Evolutionary conservation across 2,888 invertebrate genomes (phyloP).

Genomic region (Pammene fasciana): DNA sequence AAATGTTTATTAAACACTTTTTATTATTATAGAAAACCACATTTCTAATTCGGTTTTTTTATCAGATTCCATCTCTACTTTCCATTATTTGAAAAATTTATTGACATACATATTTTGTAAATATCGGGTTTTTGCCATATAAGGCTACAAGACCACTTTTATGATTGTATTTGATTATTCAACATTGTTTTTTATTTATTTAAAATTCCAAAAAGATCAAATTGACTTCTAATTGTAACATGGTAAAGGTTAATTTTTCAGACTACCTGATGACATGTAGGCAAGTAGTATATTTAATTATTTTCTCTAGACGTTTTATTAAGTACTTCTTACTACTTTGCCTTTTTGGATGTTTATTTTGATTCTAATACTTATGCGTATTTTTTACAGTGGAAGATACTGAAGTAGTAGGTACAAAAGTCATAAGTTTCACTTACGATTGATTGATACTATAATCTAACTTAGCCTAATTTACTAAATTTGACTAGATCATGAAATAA

Average conservation of each 20-base stretch:
- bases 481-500: conserved; percentile 6
- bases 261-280: neutral
- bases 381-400: conserved; percentile 12
- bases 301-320: conserved; percentile 1
- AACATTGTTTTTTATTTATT: neutral
- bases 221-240: conserved; percentile 33
- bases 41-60: conserved; percentile 10
- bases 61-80: neutral
- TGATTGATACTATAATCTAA: conserved; percentile 12
- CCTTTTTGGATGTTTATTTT: neutral
- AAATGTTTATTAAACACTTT: neutral
- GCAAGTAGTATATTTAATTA: no score
- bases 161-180: conserved; percentile 1
- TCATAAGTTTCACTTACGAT: conserved; percentile 25
- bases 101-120: conserved; percentile 6
- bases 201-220: conserved; percentile 15
- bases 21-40: neutral
- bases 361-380: conserved; percentile 3
- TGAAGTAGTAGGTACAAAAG: conserved; percentile 16
- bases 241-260: neutral
- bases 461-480: conserved; percentile 23
- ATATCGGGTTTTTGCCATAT: neutral
- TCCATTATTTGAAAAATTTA: neutral
- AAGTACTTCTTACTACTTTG: no score
- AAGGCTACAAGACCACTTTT: conserved; percentile 25